A percentile compares a stretch with the other conserved stretches of the same genome.
These are phyloP conservation scores for Onychorhynchus coronatus DNA, from an alignment of 2,113 vertebrate genomes.

Conservation along the genomic window DNA sequence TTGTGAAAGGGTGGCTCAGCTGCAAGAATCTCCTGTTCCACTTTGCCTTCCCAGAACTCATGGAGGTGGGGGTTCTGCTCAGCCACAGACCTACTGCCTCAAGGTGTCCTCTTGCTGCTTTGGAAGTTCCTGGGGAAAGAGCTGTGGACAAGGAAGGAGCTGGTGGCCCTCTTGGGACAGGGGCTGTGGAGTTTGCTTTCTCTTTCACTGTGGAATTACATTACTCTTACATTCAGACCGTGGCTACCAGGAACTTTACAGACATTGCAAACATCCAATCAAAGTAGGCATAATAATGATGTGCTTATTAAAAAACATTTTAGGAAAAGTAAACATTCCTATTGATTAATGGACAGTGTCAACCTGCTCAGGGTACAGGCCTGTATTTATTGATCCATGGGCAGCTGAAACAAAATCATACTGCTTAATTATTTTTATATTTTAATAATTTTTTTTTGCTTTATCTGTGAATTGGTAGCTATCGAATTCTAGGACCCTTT, in stretches of 20 bases:
- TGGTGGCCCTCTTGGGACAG: not conserved
- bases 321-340: not conserved
- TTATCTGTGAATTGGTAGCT: not conserved
- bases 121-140: not conserved
- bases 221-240: not conserved
- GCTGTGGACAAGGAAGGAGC: not conserved
- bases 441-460: not conserved
- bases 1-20: not conserved
- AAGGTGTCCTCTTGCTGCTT: not conserved
- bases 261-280: not conserved
- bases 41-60: not conserved
- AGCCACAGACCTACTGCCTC: not conserved
- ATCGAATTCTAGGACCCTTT: not conserved
- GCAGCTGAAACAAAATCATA: not conserved
- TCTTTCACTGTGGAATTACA: not conserved
- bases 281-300: not conserved
- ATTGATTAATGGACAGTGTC: not conserved
- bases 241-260: not conserved
- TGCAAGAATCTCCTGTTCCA: not conserved
- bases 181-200: not conserved
- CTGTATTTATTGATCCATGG: not conserved
- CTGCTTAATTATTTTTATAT: not conserved
- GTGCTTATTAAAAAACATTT: not conserved
- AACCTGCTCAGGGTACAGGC: not conserved
- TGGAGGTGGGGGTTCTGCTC: not conserved